Evolutionary conservation across 2,888 invertebrate genomes (phyloP).

Genomic region (Ethmia dodecea): DNA sequence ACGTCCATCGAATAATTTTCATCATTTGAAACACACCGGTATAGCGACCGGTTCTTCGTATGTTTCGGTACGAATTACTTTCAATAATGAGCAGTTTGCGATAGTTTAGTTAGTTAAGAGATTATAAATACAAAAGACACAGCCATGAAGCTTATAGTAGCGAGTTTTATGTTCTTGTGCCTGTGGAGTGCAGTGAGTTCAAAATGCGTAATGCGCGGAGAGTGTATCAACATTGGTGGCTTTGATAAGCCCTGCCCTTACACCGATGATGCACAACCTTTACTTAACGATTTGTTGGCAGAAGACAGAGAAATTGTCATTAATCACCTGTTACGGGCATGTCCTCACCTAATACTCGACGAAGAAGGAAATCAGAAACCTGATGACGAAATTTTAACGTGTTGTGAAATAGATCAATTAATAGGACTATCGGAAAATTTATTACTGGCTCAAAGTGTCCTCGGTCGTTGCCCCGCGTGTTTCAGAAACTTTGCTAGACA

Average conservation of each 20-base stretch:
- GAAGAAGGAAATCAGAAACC: conserved; percentile 45
- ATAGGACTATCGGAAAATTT: conserved; percentile 71
- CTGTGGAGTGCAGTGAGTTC: conserved; percentile 36
- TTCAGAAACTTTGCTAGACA: conserved; percentile 84
- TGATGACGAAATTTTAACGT: conserved; percentile 65
- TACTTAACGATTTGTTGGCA: conserved; percentile 40
- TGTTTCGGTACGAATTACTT: no score
- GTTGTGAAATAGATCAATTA: conserved; percentile 79
- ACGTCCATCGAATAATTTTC: conserved; percentile 18
- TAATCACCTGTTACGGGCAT: conserved; percentile 70
- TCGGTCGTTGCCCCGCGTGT: conserved; percentile 90
- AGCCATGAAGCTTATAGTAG: background rate
- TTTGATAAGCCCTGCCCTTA: conserved; percentile 41
- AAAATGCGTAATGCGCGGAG: conserved; percentile 48
- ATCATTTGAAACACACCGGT: conserved; percentile 8
- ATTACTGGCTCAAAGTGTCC: conserved; percentile 80
- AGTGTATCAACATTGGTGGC: conserved; percentile 37
- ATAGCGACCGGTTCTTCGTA: no score
- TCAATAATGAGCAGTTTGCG: background rate
- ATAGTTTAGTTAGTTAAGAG: background rate
- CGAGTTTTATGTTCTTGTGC: conserved; percentile 29
- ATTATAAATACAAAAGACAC: background rate
- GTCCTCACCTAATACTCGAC: conserved; percentile 76
- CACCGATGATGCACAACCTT: conserved; percentile 29
- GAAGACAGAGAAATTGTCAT: conserved; percentile 44